A percentile compares a stretch with the other conserved stretches of the same genome.
These are phyloP conservation scores for Aphidius gifuensis DNA, from an alignment of 1,140 invertebrate species.

Conservation along the genomic window DNA sequence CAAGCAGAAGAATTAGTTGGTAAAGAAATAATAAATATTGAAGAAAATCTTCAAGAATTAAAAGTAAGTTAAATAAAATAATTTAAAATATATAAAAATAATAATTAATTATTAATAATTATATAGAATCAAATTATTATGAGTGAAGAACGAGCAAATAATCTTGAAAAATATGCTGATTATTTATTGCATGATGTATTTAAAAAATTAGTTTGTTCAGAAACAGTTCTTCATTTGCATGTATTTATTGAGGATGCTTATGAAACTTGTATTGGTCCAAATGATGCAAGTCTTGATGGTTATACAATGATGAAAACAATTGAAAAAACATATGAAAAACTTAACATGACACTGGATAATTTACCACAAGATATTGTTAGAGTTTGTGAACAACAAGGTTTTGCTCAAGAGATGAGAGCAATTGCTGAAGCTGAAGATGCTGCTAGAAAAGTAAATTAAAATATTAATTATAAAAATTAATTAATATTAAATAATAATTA, in stretches of 20 bases:
- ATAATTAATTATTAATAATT: constrained; percentile 8
- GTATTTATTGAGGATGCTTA: constrained; percentile 66
- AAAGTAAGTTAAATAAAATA: constrained; percentile 28
- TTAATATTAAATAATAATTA: constrained; percentile 15
- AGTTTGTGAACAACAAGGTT: constrained; percentile 58
- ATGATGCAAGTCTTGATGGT: constrained; percentile 55
- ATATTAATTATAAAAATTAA: neutral
- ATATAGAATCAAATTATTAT: constrained; percentile 37
- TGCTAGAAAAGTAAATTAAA: constrained; percentile 56
- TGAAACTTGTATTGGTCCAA: constrained; percentile 60
- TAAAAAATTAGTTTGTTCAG: constrained; percentile 56
- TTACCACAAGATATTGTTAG: constrained; percentile 60
- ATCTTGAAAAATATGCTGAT: constrained; percentile 50
- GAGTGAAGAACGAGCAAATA: constrained; percentile 47
- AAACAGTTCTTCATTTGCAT: constrained; percentile 58
- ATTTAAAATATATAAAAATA: neutral
- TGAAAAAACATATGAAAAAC: constrained; percentile 60
- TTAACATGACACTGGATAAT: constrained; percentile 58
- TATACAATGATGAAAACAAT: constrained; percentile 62
- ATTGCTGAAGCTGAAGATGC: constrained; percentile 61
- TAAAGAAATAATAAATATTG: constrained; percentile 40
- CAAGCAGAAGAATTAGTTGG: constrained; percentile 43
- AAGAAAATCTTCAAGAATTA: constrained; percentile 40
- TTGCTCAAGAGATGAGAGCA: constrained; percentile 57
- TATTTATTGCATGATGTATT: constrained; percentile 52